Base-by-base conservation (phyloP, 2,888 invertebrate genomes). In the Mesodorylaimus sp. region DNA sequence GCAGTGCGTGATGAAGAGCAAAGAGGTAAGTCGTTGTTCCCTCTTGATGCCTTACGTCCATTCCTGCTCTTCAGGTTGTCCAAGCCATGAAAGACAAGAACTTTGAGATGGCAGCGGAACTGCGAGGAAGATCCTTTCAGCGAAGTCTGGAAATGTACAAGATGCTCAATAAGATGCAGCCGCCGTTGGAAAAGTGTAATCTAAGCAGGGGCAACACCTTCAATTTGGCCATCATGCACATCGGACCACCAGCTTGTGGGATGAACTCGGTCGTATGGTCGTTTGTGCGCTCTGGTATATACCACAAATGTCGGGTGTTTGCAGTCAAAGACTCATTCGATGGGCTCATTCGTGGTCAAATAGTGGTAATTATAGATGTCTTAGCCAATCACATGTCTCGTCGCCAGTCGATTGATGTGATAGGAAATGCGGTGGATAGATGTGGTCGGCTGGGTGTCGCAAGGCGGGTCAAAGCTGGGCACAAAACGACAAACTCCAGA, bases 241-340 rank as follows among this genome's bases (percentile, higher is more conserved):
- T 95, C 56, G 97, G 97, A 53, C 93, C 97, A 23, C 97, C 97
- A 0, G 88, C 93, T 43, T 95, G 97, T 70, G 97, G 95, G 59
- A 95, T 97, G 89, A 99, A 97, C 70, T 91, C 97, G 2, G 89
- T 91, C 1, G 89, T 95, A 45, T 80, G 97, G 47, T 88, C 95
- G 3, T 95, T 95, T 69, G 93, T 95, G 5, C 76, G 95, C 48
- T 86, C 91, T 70, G 82, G 84, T 62, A 83, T 95, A 66, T 91
- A 87, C 69, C 79, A 88, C 57, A 91, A 93, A 3, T 89, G 88
- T 70, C 82, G 79, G 48, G 88, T 93, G 27, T 78, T 82, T 49
- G 95, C 89, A 45, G 79, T 99, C 47, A 83, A 91, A 62, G 93
- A 93, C 65, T 93, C 95, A 46, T 77, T 97, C 60, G 86, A 93